Percentiles rank a stretch among this genome's conserved stretches.
Evolutionary conservation across 2,113 vertebrate species (phyloP).

Genomic region (Oreocharis arfaki): DNA sequence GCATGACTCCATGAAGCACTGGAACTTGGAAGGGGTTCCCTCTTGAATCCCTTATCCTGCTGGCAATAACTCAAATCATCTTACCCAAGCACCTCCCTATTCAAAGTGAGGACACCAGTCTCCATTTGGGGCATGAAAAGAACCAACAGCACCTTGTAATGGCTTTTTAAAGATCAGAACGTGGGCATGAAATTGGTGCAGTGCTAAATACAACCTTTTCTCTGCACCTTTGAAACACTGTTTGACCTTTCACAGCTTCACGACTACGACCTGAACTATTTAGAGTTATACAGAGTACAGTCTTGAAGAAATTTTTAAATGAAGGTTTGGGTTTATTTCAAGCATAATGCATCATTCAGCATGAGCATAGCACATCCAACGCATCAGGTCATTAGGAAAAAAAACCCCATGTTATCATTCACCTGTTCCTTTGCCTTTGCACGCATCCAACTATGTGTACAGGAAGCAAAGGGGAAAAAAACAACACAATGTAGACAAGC

Average conservation of each 20-base stretch:
- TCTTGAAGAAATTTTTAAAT: not conserved
- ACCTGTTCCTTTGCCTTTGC: not conserved
- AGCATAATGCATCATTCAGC: not conserved
- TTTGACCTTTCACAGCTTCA: not conserved
- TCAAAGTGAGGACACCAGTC: not conserved
- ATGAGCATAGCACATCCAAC: rapidly evolving
- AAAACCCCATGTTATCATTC: not conserved
- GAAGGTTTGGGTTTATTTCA: not conserved
- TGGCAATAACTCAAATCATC: not conserved
- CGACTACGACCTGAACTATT: not conserved
- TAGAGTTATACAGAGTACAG: not conserved
- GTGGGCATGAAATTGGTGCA: not conserved
- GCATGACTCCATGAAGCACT: not conserved
- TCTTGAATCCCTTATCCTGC: not conserved
- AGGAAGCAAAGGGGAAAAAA: not conserved
- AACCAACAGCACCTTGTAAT: not conserved
- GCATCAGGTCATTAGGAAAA: not conserved
- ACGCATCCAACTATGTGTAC: not conserved
- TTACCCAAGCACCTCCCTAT: not conserved
- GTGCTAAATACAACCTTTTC: not conserved
- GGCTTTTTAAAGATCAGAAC: not conserved
- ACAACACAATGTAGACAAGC: not conserved
- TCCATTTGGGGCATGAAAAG: not conserved
- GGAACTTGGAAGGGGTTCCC: not conserved
- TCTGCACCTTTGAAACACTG: not conserved